Conservation (phyloP, 2,797 vertebrate species). For the Caiman crocodilus region DNA sequence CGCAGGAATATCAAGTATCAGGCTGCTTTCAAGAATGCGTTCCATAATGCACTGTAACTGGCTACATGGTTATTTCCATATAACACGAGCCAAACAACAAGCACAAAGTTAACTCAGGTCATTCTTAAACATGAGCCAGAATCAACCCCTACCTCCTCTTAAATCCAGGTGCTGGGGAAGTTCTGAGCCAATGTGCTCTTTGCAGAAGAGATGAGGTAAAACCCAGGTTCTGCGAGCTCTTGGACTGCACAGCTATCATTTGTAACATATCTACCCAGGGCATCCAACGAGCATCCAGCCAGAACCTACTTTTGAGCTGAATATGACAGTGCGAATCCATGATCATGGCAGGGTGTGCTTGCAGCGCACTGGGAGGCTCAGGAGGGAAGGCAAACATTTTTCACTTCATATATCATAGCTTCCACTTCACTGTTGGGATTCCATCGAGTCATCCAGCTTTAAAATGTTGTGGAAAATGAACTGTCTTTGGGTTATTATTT, state of each 20-base stretch:
- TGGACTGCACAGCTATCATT: background rate
- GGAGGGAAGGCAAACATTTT: constrained; percentile 49
- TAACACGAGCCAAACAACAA: constrained; percentile 12
- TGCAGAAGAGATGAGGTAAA: background rate
- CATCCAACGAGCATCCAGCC: constrained; percentile 25
- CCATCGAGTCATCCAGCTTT: constrained; percentile 35
- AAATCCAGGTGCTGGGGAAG: background rate
- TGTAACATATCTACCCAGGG: background rate
- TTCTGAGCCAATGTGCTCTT: constrained; percentile 11
- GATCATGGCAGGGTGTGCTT: constrained; percentile 29
- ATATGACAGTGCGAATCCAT: background rate
- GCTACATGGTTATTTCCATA: constrained; percentile 35
- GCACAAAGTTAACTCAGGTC: constrained; percentile 24
- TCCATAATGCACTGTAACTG: constrained; percentile 18
- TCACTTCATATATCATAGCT: constrained; percentile 70
- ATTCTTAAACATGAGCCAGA: background rate
- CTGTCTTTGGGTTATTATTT: constrained; percentile 66
- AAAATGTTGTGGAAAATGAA: constrained; percentile 67
- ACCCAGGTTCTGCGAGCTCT: background rate
- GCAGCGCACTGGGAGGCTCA: constrained; percentile 30
- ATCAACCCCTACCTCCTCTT: background rate
- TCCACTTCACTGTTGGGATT: constrained; percentile 64
- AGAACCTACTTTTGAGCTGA: constrained; percentile 31
- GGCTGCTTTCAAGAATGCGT: constrained; percentile 18
- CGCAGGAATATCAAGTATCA: constrained; percentile 21